Base-by-base conservation (phyloP, 2,888 invertebrate species). In the Microplitis manilae region DNA sequence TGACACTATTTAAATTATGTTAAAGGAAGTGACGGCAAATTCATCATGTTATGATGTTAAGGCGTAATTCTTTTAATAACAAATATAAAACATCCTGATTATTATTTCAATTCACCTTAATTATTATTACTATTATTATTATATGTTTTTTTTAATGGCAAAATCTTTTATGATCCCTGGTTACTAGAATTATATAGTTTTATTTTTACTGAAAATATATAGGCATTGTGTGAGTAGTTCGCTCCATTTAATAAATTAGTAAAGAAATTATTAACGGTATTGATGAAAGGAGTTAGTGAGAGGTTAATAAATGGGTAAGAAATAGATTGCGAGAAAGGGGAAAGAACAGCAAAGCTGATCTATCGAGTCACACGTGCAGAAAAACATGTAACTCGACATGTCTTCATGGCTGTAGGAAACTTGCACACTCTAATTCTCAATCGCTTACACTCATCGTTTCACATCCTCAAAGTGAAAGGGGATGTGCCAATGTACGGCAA, bases 231-330 rank as follows among this genome's bases (percentile, higher is more conserved):
- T 62, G 1, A 65, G 67, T 67, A n/a, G 84, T 83, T 84, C 86
- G 87, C 86, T 87, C 81, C 86, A 81, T 83, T 87, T 85, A 83
- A 85, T 85, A 87, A 87, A 88, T 88, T 86, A 85, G 85, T 85
- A 87, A 86, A 85, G 85, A 85, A 85, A 89, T 90, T 89, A 90
- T 83, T 86, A 83, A 86, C 87, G 86, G 84, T 80, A 7, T n/a
- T 39, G 87, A 87, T 88, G 85, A 88, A 88, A 88, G 88, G 83
- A 81, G 76, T 80, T 65, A 65, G 13, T 30, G 30, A 65, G 39
- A 65, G 60, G 67, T 71, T 50, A 50, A 50, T 50, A 65, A 65
- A 65, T 65, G 13, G 30, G 65, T 65, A 20, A 65, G 8, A 65
- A 20, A 65, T 30, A 65, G 2, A 65, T 30, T 65, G 17, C 30